Base-by-base conservation (phyloP, 2,797 vertebrate species). In the Fistularia commersonii region DNA sequence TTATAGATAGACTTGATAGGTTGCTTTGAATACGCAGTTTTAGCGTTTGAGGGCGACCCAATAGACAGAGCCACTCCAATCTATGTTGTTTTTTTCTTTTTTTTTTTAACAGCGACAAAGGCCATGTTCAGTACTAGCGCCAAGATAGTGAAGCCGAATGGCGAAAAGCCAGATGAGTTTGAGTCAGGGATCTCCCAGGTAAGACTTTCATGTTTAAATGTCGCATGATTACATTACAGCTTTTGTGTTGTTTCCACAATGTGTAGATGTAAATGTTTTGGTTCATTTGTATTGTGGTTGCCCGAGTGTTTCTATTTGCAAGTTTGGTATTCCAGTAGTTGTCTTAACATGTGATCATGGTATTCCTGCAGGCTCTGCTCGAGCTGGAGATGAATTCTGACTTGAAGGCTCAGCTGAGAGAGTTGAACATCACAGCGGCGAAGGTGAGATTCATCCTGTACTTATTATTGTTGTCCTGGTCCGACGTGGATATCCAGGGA, bases 381-480 rank as follows among this genome's bases (percentile, higher is more conserved):
- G 94, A 96, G 87, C 85, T 99, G 91, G 97, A 99, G 92, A 98
- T 98, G 97, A 99, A 99, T 89, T 97, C 96, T 1, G 97, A 98
- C 81, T 86, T 98, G 74, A 99, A 99, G 85, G 95, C 95, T 74
- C 96, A 98, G 85, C 89, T 99, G 69, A 90, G 97, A 71, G 97
- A 99, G 78, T 90, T 99, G 67, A 96, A 99, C 83, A 99, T 99
- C 83, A 98, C 96, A 50, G 97, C 97, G 74, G 96, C 97, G 69
- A 98, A 98, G 93, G 97, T 98, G 75, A 32, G 62, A 41, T 0
- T 36, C 7, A 6, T 36, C 7, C 35, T 36, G 35, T 4, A 36
- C 6, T 10, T 36, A 6, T 7, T 1, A 10, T 41, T 11, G 4
- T 12, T 14, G 6, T 42, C 13, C 39, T 3, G 7, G 6, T 0